Conservation (phyloP, 2,797 vertebrate species). For the Cercopithecus mitis region DNA sequence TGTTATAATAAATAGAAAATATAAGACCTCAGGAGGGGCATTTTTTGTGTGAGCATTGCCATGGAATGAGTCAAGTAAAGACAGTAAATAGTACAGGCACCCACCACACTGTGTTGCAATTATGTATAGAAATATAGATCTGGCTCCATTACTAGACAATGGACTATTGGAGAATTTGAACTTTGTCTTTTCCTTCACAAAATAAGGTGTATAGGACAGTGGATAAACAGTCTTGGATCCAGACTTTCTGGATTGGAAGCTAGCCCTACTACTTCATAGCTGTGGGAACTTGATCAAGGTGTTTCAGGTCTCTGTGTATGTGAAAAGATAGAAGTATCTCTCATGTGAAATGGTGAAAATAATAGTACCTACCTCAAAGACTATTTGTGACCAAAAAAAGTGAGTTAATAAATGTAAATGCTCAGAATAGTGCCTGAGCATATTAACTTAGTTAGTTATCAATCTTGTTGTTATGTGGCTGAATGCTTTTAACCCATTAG, state of each 20-base stretch:
- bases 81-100: background rate
- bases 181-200: background rate
- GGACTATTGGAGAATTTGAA: background rate
- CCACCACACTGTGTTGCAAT: fast-evolving
- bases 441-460: background rate
- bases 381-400: background rate
- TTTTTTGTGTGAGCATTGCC: background rate
- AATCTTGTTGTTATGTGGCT: no score
- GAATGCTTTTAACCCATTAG: background rate
- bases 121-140: background rate
- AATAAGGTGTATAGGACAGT: background rate
- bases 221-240: background rate
- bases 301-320: background rate
- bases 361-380: background rate
- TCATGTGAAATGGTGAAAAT: background rate
- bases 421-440: background rate
- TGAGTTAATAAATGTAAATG: background rate
- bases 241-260: background rate
- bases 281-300: background rate
- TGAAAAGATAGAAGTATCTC: background rate
- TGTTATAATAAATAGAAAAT: background rate
- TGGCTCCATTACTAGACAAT: background rate
- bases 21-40: background rate
- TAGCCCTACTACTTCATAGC: fast-evolving
- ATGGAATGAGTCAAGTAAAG: background rate